Percentiles rank a stretch among this genome's conserved stretches.
These are phyloP conservation scores for Apamea sordens DNA, from an alignment of 2,888 invertebrate species.

Conservation along the genomic window DNA sequence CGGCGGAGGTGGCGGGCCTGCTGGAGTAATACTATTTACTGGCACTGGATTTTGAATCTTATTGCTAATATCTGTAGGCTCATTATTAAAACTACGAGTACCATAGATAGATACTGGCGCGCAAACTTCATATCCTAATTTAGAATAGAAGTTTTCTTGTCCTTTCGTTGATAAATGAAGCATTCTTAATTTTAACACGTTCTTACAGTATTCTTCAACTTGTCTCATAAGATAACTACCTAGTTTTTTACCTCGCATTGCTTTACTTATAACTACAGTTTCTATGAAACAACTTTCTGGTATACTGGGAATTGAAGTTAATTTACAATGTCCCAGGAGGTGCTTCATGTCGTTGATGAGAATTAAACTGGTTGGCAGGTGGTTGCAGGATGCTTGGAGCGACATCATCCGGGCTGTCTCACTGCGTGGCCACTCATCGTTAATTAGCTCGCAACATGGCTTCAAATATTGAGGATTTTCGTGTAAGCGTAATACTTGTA, in stretches of 20 bases:
- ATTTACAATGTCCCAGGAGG: slow-evolving; percentile 95
- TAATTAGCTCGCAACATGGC: slow-evolving; percentile 94
- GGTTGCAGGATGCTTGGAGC: slow-evolving; percentile 93
- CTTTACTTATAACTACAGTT: slow-evolving; percentile 94
- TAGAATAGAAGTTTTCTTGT: slow-evolving; percentile 93
- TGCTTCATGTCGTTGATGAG: slow-evolving; percentile 89
- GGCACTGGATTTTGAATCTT: slow-evolving; percentile 71
- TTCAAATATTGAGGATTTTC: slow-evolving; percentile 92
- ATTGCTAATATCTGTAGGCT: slow-evolving; percentile 60
- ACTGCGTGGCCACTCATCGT: slow-evolving; percentile 97
- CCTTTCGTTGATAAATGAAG: slow-evolving; percentile 93
- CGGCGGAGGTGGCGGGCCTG: slow-evolving; percentile 76
- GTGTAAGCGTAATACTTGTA: slow-evolving; percentile 92
- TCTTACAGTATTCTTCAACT: slow-evolving; percentile 93
- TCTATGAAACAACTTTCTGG: slow-evolving; percentile 94
- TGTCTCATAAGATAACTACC: slow-evolving; percentile 94
- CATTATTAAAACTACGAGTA: slow-evolving; percentile 71
- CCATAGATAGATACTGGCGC: slow-evolving; percentile 93
- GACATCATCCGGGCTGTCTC: slow-evolving; percentile 94
- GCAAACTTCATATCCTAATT: slow-evolving; percentile 93
- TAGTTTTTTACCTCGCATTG: slow-evolving; percentile 93
- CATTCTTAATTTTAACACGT: slow-evolving; percentile 90
- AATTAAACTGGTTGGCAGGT: slow-evolving; percentile 93
- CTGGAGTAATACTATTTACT: slow-evolving; percentile 58
- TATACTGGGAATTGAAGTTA: slow-evolving; percentile 93